Evolutionary conservation across 2,797 vertebrate genomes (phyloP).

Genomic region (Sebastes taczanowskii): DNA sequence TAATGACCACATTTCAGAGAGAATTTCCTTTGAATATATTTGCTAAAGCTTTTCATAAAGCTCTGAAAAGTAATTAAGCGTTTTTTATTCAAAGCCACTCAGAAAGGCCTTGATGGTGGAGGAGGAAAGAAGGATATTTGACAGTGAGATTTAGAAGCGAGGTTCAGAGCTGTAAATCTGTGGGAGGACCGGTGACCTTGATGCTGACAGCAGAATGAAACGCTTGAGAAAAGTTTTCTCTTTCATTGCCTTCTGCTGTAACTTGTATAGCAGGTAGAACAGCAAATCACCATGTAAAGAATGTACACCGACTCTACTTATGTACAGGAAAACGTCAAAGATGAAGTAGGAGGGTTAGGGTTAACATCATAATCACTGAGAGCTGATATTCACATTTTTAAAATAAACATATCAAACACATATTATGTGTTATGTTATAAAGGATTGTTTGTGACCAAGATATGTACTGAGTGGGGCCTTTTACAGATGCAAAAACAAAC

Average conservation of each 20-base stretch:
- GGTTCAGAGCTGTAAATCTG: background rate
- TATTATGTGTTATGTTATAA: background rate
- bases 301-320: background rate
- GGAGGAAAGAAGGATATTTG: background rate
- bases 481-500: background rate
- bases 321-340: background rate
- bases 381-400: background rate
- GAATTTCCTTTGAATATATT: slow-evolving; percentile 6
- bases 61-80: background rate
- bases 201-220: background rate
- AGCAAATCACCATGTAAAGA: background rate
- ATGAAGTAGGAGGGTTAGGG: background rate
- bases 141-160: background rate
- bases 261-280: background rate
- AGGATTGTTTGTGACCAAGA: background rate
- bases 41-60: slow-evolving; percentile 27
- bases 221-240: background rate
- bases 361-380: background rate
- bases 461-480: background rate
- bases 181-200: slow-evolving; percentile 4
- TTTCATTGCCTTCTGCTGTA: background rate
- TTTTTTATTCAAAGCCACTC: background rate
- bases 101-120: background rate
- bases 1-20: slow-evolving; percentile 11
- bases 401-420: background rate